Base-by-base conservation (phyloP, 2,797 vertebrate genomes). In the Lutjanus campechanus region DNA sequence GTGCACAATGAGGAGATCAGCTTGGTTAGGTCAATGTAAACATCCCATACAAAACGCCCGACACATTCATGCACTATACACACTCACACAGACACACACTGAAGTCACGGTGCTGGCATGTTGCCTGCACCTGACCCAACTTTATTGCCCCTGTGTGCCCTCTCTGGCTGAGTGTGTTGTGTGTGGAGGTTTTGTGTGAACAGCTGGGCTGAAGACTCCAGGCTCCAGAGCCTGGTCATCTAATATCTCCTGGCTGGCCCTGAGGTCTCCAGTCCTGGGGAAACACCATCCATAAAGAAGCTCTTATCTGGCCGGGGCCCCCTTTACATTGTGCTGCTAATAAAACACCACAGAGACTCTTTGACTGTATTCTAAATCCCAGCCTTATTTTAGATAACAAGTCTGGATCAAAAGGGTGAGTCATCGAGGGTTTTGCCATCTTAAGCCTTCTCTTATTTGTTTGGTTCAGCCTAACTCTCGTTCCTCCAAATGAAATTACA, bases 171-270 rank as follows among this genome's bases (percentile, higher is more conserved):
- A 79, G 69, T 79, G 70, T 79, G 76, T 69, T 88, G 88, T 88
- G 83, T 88, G 87, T 75, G 81, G 85, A 89, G 80, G 78, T 89
- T 94, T 94, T 95, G 94, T 95, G 90, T 96, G 93, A 94, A 95
- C 94, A 95, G 94, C 94, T 95, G 94, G 92, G 86, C 55, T 82
- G 66, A 77, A 85, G 88, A 79, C 81, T 86, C 59, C 78, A 82
- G 88, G 86, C 91, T 89, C 85, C 88, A 83, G 74, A 76, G 68
- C 82, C 53, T 71, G 67, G 90, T 88, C 92, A 93, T 91, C 89
- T 88, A 93, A 92, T 93, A 93, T 91, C 90, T 92, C 79, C 88
- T 86, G 84, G 82, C 89, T 90, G 81, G 85, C 87, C 90, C 90
- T 43, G 73, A 87, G 89, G 90, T 89, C 89, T 90, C 82, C 88